Evolutionary conservation across 2,888 invertebrate species (phyloP).

Genomic region (Emmelina monodactyla): DNA sequence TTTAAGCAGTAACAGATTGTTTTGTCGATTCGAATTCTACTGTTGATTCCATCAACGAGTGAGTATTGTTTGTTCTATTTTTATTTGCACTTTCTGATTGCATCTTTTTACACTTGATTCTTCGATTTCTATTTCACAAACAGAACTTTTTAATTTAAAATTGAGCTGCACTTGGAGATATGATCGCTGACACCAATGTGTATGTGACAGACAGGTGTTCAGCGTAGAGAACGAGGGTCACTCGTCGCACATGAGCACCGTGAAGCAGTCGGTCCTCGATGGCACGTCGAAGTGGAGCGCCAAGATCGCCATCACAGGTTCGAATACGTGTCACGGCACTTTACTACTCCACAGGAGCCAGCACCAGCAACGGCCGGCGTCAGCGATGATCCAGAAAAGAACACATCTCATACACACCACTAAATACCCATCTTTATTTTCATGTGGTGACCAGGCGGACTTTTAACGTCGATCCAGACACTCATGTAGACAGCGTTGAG

Average conservation of each 20-base stretch:
- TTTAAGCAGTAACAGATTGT: no score
- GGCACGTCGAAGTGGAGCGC: conserved; percentile 99
- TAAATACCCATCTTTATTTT: conserved; percentile 60
- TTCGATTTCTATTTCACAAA: no score
- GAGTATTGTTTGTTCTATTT: no score
- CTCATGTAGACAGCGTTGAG: conserved; percentile 97
- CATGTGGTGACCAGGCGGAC: conserved; percentile 81
- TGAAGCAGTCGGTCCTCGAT: conserved; percentile 98
- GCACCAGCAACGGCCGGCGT: conserved; percentile 18
- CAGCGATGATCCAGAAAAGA: conserved; percentile 20
- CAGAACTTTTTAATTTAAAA: no score
- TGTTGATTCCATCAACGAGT: no score
- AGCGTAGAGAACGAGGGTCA: conserved; percentile 95
- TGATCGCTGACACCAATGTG: conserved; percentile 34
- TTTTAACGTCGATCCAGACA: conserved; percentile 96
- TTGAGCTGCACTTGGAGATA: neutral
- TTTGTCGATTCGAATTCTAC: no score
- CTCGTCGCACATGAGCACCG: conserved; percentile 95
- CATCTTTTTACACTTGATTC: no score
- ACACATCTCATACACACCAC: conserved; percentile 40
- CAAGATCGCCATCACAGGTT: conserved; percentile 99
- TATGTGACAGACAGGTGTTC: conserved; percentile 88
- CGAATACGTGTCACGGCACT: conserved; percentile 57
- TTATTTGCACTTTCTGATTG: no score
- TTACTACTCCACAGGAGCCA: conserved; percentile 17